Conservation (phyloP, 2,888 invertebrate species). For the Chloroclystis v-ata region DNA sequence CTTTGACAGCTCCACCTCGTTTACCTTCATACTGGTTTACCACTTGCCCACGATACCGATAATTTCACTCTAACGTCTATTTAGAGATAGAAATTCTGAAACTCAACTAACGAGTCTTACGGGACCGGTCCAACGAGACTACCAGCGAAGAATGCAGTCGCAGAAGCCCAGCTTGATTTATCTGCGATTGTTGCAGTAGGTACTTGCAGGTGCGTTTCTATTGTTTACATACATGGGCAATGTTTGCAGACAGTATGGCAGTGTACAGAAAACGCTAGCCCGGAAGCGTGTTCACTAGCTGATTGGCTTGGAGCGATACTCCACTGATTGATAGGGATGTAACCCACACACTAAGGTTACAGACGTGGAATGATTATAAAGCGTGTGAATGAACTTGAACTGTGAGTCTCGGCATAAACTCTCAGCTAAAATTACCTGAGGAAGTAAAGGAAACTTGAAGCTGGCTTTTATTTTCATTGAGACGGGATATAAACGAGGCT, state of each 20-base stretch:
- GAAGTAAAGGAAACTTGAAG: constrained; percentile 46
- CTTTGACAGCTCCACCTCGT: constrained; percentile 58
- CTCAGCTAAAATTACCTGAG: constrained; percentile 25
- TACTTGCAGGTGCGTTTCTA: not conserved
- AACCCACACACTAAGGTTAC: not conserved
- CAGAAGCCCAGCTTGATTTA: constrained; percentile 27
- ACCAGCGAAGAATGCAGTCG: constrained; percentile 25
- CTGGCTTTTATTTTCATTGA: constrained; percentile 64
- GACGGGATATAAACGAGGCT: constrained; percentile 66
- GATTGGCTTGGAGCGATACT: constrained; percentile 9
- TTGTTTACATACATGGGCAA: not conserved
- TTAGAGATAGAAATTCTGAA: constrained; percentile 29
- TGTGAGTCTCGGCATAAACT: constrained; percentile 9
- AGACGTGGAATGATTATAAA: not conserved
- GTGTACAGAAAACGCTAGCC: not conserved
- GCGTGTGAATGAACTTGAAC: constrained; percentile 23
- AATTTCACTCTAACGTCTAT: constrained; percentile 29
- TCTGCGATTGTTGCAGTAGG: constrained; percentile 8
- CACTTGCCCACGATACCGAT: constrained; percentile 32
- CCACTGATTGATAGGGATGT: constrained; percentile 7
- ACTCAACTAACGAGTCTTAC: constrained; percentile 24
- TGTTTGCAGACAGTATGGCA: not conserved
- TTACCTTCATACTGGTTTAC: constrained; percentile 38
- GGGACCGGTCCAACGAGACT: constrained; percentile 29
- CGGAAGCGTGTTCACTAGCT: constrained; percentile 6